phyloP scores from a whole-genome alignment of 2,797 vertebrate species.

The Oryzias dopingdopingensis region DNA sequence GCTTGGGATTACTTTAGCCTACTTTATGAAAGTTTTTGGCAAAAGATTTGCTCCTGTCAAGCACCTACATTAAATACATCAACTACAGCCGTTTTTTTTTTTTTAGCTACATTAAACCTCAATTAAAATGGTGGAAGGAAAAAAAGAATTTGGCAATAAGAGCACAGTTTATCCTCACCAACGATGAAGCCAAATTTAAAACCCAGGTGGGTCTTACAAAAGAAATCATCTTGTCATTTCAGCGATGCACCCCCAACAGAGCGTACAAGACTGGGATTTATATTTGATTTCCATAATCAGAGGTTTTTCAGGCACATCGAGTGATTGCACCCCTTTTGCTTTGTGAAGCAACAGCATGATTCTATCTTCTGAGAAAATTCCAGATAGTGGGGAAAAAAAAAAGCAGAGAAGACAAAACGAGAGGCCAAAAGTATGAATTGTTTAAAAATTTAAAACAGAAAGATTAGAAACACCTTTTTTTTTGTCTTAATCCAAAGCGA shows the following conservation, averaged over 20 bases:
- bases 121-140: no score
- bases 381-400: slow-evolving; percentile 4
- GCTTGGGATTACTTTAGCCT: no score
- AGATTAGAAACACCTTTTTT: background rate
- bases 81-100: no score
- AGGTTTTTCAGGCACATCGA: slow-evolving; percentile 46
- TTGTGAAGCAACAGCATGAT: slow-evolving; percentile 20
- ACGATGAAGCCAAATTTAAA: slow-evolving; percentile 48
- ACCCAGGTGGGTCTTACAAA: slow-evolving; percentile 34
- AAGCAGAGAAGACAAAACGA: slow-evolving; percentile 10
- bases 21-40: no score
- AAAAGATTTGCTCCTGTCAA: no score
- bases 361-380: slow-evolving; percentile 9
- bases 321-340: slow-evolving; percentile 19
- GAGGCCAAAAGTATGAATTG: slow-evolving; percentile 23
- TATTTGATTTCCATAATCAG: slow-evolving; percentile 38
- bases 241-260: slow-evolving; percentile 11
- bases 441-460: slow-evolving; percentile 3
- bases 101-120: no score
- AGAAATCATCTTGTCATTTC: slow-evolving; percentile 36
- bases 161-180: slow-evolving; percentile 31
- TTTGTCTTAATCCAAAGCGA: slow-evolving; percentile 6
- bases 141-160: slow-evolving; percentile 10
- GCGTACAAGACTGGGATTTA: slow-evolving; percentile 22
- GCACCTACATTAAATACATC: no score